These are phyloP conservation scores for Cryptotis parvus DNA, from an alignment of 2,113 vertebrate genomes.

Conservation along the genomic window DNA sequence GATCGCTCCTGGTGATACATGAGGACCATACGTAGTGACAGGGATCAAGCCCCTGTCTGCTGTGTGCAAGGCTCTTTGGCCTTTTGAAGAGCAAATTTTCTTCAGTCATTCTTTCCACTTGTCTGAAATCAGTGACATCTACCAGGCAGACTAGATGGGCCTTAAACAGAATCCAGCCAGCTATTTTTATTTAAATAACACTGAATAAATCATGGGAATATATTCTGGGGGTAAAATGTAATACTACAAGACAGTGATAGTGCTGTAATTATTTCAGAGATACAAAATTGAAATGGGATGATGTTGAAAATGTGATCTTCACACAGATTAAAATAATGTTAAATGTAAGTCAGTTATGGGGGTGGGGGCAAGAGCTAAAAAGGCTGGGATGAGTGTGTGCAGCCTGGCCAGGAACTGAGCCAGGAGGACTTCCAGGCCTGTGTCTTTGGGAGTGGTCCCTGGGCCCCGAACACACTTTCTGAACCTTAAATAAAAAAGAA, in stretches of 20 bases:
- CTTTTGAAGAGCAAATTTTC: neutral
- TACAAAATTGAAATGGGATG: slow-evolving; percentile 14
- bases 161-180: slow-evolving; percentile 12
- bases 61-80: too few relatives aligned
- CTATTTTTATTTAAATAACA: slow-evolving; percentile 39
- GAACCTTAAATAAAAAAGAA: too few relatives aligned
- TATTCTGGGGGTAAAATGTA: slow-evolving; percentile 38
- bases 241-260: neutral
- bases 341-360: slow-evolving; percentile 43
- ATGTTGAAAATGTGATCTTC: slow-evolving; percentile 32
- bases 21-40: too few relatives aligned
- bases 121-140: neutral
- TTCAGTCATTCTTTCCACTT: slow-evolving; percentile 11
- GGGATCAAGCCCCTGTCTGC: too few relatives aligned
- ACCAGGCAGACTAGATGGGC: neutral
- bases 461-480: too few relatives aligned
- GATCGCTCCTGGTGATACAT: too few relatives aligned
- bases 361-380: neutral
- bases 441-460: too few relatives aligned
- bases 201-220: slow-evolving; percentile 39
- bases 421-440: too few relatives aligned
- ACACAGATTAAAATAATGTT: slow-evolving; percentile 30
- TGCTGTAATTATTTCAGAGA: slow-evolving; percentile 16
- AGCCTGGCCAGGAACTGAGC: too few relatives aligned
- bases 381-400: too few relatives aligned